Evolutionary conservation across 1,140 invertebrate species (phyloP).

Genomic region (Ostrea denselamellosa): DNA sequence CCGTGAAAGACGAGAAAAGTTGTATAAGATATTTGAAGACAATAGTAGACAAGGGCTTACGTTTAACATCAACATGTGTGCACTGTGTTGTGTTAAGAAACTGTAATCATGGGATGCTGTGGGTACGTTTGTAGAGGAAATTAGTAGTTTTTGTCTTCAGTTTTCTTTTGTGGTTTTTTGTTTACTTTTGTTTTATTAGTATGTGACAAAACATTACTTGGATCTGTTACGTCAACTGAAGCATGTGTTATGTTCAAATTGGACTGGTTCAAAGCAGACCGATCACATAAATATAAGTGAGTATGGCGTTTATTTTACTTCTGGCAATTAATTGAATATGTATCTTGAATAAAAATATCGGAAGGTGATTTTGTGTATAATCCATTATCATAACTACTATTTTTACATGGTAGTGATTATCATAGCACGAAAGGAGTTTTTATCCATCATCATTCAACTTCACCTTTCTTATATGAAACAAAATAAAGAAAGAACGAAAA

Average conservation of each 20-base stretch:
- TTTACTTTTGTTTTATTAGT: background rate
- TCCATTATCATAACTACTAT: no score
- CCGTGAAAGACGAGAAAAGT: background rate
- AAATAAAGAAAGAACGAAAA: no score
- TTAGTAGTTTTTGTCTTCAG: background rate
- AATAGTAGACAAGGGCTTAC: background rate
- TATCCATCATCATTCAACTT: no score
- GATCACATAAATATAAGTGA: constrained; percentile 20
- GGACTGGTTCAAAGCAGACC: background rate
- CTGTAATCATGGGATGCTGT: background rate
- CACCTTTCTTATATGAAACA: no score
- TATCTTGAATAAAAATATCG: background rate
- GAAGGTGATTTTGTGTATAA: no score
- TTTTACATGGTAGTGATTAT: no score
- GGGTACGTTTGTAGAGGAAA: background rate
- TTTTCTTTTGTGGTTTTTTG: background rate
- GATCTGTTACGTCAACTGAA: constrained; percentile 1
- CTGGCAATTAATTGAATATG: no score
- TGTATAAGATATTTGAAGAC: background rate
- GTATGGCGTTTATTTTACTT: background rate
- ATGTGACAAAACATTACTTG: background rate
- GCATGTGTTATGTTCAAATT: constrained; percentile 27
- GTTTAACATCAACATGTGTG: background rate
- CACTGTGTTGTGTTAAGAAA: background rate
- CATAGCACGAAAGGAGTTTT: no score